Conservation (phyloP, 1,140 invertebrate genomes). For the Eumeta japonica region DNA sequence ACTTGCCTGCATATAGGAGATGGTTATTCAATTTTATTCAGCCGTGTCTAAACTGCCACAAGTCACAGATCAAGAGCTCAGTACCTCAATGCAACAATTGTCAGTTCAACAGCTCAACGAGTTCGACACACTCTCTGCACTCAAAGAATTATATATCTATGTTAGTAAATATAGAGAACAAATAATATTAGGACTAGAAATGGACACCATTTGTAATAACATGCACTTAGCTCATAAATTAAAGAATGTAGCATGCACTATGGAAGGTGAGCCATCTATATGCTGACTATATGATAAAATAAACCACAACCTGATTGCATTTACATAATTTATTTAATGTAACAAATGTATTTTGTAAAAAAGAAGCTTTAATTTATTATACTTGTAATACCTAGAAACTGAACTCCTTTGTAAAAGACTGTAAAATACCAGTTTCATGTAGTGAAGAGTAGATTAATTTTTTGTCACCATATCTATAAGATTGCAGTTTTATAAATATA, state of each 20-base stretch:
- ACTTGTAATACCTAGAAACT: constrained; percentile 49
- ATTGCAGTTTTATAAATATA: no score
- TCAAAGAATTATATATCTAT: constrained; percentile 93
- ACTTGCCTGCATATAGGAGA: constrained; percentile 81
- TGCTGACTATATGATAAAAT: constrained; percentile 55
- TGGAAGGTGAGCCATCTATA: constrained; percentile 72
- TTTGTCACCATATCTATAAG: no score
- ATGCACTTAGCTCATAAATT: constrained; percentile 84
- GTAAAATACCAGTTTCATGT: constrained; percentile 47
- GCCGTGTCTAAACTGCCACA: constrained; percentile 74
- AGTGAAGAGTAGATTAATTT: no score
- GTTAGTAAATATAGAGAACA: constrained; percentile 90
- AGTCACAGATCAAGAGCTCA: constrained; percentile 84
- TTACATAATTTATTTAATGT: constrained; percentile 52
- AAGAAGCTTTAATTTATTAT: constrained; percentile 57
- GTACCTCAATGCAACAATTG: constrained; percentile 85
- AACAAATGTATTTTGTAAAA: constrained; percentile 53
- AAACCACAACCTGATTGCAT: constrained; percentile 50
- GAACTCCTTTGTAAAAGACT: constrained; percentile 47
- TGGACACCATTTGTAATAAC: constrained; percentile 79
- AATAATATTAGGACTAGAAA: constrained; percentile 83
- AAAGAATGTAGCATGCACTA: constrained; percentile 85
- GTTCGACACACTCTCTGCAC: constrained; percentile 86
- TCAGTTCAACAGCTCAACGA: constrained; percentile 84
- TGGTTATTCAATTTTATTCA: constrained; percentile 78